Percentiles rank a stretch among this genome's conserved stretches.
phyloP scores from a whole-genome alignment of 2,113 vertebrate genomes.

The Mus spicilegus region DNA sequence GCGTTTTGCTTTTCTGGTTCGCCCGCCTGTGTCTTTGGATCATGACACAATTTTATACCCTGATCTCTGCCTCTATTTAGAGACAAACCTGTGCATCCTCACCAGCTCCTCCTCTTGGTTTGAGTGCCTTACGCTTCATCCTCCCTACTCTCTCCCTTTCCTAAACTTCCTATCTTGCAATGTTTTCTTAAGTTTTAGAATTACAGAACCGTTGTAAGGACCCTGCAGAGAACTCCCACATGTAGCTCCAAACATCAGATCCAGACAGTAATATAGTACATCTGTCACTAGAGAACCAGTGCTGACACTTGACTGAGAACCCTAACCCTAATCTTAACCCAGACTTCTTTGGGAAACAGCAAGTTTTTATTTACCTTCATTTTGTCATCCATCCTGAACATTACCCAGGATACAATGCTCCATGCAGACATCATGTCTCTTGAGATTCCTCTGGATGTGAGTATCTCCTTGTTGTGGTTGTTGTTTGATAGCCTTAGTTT shows the following conservation, averaged over 20 bases:
- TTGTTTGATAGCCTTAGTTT: not conserved
- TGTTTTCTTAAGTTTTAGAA: not conserved
- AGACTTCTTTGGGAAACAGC: not conserved
- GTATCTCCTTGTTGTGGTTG: not conserved
- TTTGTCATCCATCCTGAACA: not conserved
- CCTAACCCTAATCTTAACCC: no score
- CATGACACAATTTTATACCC: not conserved
- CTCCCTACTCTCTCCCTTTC: not conserved
- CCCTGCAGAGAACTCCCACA: not conserved
- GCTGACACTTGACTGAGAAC: not conserved
- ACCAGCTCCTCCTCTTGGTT: not conserved
- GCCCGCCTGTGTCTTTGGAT: not conserved
- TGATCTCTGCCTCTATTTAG: not conserved
- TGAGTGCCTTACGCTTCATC: not conserved
- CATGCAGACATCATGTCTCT: not conserved
- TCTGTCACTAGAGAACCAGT: not conserved
- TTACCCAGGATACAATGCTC: not conserved
- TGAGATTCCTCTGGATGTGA: not conserved
- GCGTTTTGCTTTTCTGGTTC: not conserved
- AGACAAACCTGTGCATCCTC: not conserved
- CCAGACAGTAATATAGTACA: not conserved
- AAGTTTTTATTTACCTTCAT: not conserved
- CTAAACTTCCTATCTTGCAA: constrained; percentile 14
- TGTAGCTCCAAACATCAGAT: not conserved
- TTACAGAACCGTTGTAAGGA: constrained; percentile 18